These are phyloP conservation scores for Eulithis testata DNA, from an alignment of 2,888 invertebrate species.

Conservation along the genomic window DNA sequence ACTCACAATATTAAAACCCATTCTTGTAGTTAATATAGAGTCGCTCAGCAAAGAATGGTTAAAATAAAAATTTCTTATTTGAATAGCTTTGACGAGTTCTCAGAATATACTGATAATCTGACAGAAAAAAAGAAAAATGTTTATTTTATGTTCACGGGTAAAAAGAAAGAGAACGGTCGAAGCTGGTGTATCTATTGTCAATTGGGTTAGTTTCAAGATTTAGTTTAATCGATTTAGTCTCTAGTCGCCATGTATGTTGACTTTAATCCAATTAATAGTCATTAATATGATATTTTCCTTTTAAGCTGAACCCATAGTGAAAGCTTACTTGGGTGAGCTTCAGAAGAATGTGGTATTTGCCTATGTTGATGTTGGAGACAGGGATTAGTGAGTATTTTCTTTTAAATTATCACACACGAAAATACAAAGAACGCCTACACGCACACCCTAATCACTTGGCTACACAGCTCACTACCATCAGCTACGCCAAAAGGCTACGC, in stretches of 20 bases:
- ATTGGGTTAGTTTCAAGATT: slow-evolving; percentile 53
- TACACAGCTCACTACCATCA: no score
- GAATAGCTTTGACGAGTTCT: slow-evolving; percentile 62
- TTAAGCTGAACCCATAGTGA: slow-evolving; percentile 92
- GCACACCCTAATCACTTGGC: no score
- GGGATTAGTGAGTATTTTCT: slow-evolving; percentile 86
- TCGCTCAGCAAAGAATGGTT: slow-evolving; percentile 18
- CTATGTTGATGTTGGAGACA: slow-evolving; percentile 91
- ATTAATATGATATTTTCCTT: not conserved
- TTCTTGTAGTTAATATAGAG: no score
- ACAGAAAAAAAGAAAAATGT: slow-evolving; percentile 54
- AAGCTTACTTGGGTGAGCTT: slow-evolving; percentile 86
- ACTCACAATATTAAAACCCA: no score
- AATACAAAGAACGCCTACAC: no score
- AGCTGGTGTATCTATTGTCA: slow-evolving; percentile 91
- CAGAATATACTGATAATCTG: slow-evolving; percentile 54
- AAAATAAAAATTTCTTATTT: slow-evolving; percentile 47
- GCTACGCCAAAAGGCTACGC: no score
- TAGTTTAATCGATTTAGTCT: no score
- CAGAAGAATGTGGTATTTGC: slow-evolving; percentile 87
- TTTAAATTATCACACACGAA: no score
- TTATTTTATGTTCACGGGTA: slow-evolving; percentile 76
- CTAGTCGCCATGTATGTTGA: no score
- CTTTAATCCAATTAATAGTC: no score
- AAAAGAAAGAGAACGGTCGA: slow-evolving; percentile 85